These are phyloP conservation scores for Scolopax mira DNA, from an alignment of 2,113 vertebrate genomes.

Conservation along the genomic window DNA sequence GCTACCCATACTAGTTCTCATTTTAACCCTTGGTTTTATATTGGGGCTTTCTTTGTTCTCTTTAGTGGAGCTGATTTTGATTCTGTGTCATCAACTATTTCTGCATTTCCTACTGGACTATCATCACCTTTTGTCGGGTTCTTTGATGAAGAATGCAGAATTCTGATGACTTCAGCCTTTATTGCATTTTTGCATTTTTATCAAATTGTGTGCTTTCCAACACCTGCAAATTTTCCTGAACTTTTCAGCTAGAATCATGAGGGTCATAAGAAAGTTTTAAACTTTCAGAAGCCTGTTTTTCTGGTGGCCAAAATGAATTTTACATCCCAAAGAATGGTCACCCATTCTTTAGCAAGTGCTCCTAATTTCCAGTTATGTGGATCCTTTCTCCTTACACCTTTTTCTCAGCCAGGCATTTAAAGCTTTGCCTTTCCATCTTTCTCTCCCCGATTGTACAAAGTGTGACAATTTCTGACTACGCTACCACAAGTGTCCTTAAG, in stretches of 20 bases:
- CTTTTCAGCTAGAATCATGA: not conserved
- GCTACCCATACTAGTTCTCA: not conserved
- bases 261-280: not conserved
- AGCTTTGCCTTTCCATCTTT: not conserved
- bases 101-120: not conserved
- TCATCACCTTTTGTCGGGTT: not conserved
- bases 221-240: not conserved
- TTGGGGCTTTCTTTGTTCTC: not conserved
- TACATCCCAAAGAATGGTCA: not conserved
- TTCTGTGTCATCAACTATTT: not conserved
- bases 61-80: not conserved
- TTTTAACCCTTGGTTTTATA: not conserved
- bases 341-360: not conserved
- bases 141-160: not conserved
- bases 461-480: not conserved
- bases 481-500: not conserved
- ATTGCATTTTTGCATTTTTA: not conserved
- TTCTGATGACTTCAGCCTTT: not conserved
- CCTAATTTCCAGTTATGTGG: not conserved
- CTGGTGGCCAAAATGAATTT: not conserved
- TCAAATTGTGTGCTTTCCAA: not conserved
- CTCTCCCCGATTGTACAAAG: not conserved
- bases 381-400: not conserved
- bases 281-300: not conserved
- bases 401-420: not conserved